These are phyloP conservation scores for Himalopsyche tibetana DNA, from an alignment of 2,888 invertebrate genomes.

Conservation along the genomic window DNA sequence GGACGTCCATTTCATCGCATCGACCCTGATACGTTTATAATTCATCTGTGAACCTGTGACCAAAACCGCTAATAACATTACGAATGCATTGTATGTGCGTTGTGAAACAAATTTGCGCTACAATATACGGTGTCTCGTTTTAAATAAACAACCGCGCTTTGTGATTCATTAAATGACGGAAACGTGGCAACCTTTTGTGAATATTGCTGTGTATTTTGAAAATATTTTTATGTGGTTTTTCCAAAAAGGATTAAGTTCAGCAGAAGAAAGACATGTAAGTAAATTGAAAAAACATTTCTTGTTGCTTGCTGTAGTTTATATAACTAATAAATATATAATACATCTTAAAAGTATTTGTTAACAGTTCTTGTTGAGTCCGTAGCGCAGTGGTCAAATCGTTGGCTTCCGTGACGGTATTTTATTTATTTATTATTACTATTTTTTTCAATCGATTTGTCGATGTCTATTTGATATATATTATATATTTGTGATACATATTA, in stretches of 20 bases:
- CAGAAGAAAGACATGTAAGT: conserved; percentile 83
- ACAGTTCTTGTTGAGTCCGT: too few relatives aligned
- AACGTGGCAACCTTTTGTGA: conserved; percentile 38
- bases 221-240: not conserved
- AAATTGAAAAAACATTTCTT: conserved; percentile 62
- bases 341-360: too few relatives aligned
- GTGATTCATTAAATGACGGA: not conserved
- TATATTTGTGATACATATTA: too few relatives aligned
- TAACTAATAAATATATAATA: too few relatives aligned
- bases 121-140: not conserved
- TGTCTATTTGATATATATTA: too few relatives aligned
- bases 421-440: too few relatives aligned
- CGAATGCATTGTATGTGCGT: not conserved
- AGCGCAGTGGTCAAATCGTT: too few relatives aligned
- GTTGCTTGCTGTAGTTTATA: not conserved
- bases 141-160: not conserved
- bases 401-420: too few relatives aligned
- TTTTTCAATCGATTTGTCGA: too few relatives aligned
- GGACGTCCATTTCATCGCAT: conserved; percentile 21
- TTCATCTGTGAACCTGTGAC: not conserved
- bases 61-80: conserved; percentile 45
- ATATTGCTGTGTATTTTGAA: conserved; percentile 34
- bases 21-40: not conserved
- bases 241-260: conserved; percentile 78
- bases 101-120: not conserved